phyloP scores from a whole-genome alignment of 2,797 vertebrate species.

The Merluccius polli region DNA sequence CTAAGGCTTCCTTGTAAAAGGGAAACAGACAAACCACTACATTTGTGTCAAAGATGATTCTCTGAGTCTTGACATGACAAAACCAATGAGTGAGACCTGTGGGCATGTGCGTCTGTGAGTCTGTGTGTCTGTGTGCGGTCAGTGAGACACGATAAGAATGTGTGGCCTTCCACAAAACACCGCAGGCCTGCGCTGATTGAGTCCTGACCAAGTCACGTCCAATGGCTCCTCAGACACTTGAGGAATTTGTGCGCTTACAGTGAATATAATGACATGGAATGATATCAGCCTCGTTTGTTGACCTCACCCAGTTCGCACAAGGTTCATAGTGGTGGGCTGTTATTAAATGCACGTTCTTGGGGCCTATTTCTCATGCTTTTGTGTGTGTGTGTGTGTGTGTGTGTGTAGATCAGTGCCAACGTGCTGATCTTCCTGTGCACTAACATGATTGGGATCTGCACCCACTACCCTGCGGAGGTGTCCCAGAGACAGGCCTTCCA shows the following conservation, averaged over 20 bases:
- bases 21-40: too few relatives aligned
- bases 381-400: constrained; percentile 27
- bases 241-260: constrained; percentile 47
- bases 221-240: constrained; percentile 49
- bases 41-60: too few relatives aligned
- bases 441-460: constrained; percentile 93
- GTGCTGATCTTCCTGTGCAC: constrained; percentile 91
- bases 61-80: too few relatives aligned
- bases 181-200: background rate
- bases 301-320: constrained; percentile 55
- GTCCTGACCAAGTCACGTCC: constrained; percentile 18
- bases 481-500: constrained; percentile 97
- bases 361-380: constrained; percentile 1
- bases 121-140: background rate
- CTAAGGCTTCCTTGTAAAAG: background rate
- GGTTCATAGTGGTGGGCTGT: constrained; percentile 42
- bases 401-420: constrained; percentile 84
- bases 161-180: background rate
- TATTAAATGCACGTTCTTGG: constrained; percentile 28
- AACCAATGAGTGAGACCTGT: too few relatives aligned
- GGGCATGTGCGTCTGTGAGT: background rate
- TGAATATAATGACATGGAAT: constrained; percentile 48
- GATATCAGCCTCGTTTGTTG: constrained; percentile 53
- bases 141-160: constrained; percentile 1
- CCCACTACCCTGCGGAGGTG: constrained; percentile 94